Base-by-base conservation (phyloP, 1,140 invertebrate genomes). In the Caligus rogercresseyi region DNA sequence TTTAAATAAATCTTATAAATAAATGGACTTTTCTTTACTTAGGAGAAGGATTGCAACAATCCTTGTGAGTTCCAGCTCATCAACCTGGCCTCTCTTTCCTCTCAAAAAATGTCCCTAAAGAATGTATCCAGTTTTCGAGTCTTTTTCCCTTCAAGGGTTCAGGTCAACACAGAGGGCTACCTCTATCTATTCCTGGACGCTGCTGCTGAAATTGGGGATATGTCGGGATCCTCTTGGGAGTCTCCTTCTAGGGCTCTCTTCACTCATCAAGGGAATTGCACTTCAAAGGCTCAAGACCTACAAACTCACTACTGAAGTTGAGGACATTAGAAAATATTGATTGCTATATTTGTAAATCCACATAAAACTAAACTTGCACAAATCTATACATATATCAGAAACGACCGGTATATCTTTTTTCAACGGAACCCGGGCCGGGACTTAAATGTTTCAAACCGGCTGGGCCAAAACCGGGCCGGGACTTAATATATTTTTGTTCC, bases 191-290 rank as follows among this genome's bases (percentile, higher is more conserved):
- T 60, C 21, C n/a, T 60, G 26, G 21, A 21, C 15, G 18, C 26
- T 18, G 57, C 57, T 15, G 57, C 57, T 21, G 57, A 60, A 25
- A 60, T 60, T 60, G 57, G 57, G 57, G 57, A 25, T 60, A 60
- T 21, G 57, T 60, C 15, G 57, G 57, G 3, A 21, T 60, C 15
- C 57, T 60, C 51, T 21, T 60, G 18, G 57, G 57, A 16, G 26
- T 60, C 2, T 60, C 57, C 18, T 60, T 60, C 24, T 56, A 43
- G 7, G 31, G n/a, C n/a, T 43, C n/a, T 7, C 31, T 11, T 43
- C n/a, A n/a, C 7, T 11, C 7, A 43, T 43, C 7, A 43, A 43
- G n/a, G n/a, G n/a, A 43, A 11, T n/a, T 11, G 31, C 31, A 43
- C 7, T 43, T 43, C 7, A 7, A 43, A 43, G 31, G n/a, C 31